Conservation (phyloP, 2,888 invertebrate genomes). For the Pachydiplax longipennis region DNA sequence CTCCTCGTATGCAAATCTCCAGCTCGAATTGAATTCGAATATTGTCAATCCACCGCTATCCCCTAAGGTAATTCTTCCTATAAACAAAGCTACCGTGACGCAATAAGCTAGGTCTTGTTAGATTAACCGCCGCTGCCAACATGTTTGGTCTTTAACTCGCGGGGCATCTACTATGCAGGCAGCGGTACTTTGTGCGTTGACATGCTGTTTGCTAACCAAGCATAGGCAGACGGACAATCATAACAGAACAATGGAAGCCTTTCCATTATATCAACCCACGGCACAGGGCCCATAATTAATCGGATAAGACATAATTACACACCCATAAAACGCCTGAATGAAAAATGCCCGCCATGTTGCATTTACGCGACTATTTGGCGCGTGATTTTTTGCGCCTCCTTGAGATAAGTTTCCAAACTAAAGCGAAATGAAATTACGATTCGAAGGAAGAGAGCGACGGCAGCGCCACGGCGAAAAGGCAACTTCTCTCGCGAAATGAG, state of each 20-base stretch:
- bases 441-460: not conserved
- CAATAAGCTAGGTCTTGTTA: constrained; percentile 45
- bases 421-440: not conserved
- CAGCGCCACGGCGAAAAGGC: constrained; percentile 10
- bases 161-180: constrained; percentile 38
- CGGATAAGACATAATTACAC: constrained; percentile 35
- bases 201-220: constrained; percentile 43
- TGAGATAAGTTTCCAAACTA: not conserved
- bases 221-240: constrained; percentile 43
- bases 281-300: constrained; percentile 38
- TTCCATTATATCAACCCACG: constrained; percentile 43
- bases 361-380: not conserved
- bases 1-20: constrained; percentile 13
- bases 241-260: constrained; percentile 44
- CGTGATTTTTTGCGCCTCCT: not conserved
- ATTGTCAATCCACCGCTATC: constrained; percentile 41
- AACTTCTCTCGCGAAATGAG: constrained; percentile 14
- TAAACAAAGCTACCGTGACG: constrained; percentile 42
- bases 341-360: not conserved
- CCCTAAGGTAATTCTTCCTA: constrained; percentile 31
- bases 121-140: constrained; percentile 41
- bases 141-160: constrained; percentile 43
- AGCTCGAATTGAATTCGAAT: constrained; percentile 37
- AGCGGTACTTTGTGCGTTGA: constrained; percentile 36
- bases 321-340: constrained; percentile 8